Conservation (phyloP, 2,113 vertebrate species). For the Rynchops niger region DNA sequence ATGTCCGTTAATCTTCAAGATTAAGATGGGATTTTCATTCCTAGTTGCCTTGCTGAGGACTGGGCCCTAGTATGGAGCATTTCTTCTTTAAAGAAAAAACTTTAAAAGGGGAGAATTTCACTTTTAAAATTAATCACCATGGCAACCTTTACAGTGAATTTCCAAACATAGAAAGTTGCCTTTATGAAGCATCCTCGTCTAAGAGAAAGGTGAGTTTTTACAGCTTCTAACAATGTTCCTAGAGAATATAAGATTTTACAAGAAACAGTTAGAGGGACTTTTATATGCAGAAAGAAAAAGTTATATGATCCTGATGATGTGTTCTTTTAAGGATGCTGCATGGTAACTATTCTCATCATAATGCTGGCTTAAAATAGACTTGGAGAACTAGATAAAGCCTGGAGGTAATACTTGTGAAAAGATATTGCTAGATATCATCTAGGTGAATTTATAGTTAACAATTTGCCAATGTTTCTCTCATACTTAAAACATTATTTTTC, state of each 20-base stretch:
- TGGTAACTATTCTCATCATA: conserved; percentile 8
- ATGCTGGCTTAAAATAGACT: conserved; percentile 46
- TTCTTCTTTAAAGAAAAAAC: conserved; percentile 66
- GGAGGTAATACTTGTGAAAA: neutral
- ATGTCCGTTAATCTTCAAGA: neutral
- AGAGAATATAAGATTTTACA: neutral
- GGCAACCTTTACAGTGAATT: conserved; percentile 61
- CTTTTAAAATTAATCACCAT: conserved; percentile 67
- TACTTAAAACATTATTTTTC: neutral
- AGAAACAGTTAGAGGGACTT: neutral
- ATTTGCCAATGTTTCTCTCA: neutral
- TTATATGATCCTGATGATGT: neutral
- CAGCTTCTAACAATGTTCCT: conserved; percentile 2
- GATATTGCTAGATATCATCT: neutral
- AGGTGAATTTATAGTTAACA: neutral
- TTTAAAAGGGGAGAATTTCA: conserved; percentile 50
- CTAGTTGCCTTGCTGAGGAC: neutral
- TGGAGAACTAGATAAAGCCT: conserved; percentile 7
- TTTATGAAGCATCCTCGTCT: conserved; percentile 44
- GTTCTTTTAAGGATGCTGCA: neutral
- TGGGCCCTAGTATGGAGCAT: neutral
- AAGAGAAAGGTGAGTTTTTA: conserved; percentile 62
- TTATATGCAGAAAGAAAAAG: neutral
- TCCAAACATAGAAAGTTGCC: conserved; percentile 65
- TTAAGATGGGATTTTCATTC: neutral